Evolutionary conservation across 2,888 invertebrate genomes (phyloP).

Genomic region (Hypolimnas misippus): DNA sequence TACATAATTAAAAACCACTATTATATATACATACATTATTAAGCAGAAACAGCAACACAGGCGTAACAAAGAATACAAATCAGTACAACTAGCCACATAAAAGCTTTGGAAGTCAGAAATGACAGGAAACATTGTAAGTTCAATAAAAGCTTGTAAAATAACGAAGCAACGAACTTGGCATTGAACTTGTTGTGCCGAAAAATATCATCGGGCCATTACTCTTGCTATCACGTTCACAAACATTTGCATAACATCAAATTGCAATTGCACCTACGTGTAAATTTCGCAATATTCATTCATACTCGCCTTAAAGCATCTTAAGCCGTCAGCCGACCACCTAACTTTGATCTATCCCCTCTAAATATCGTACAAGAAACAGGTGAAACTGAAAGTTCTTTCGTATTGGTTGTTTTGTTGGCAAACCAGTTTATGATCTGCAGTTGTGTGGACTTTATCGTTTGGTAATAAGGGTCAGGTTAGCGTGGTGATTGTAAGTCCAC

Average conservation of each 20-base stretch:
- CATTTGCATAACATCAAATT: conserved; percentile 48
- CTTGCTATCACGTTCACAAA: conserved; percentile 41
- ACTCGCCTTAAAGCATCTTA: conserved; percentile 51
- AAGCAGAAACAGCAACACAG: no score
- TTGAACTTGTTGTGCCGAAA: conserved; percentile 36
- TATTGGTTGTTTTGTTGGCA: conserved; percentile 26
- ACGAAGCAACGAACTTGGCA: conserved; percentile 25
- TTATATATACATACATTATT: no score
- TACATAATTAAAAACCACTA: no score
- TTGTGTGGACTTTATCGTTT: conserved; percentile 42
- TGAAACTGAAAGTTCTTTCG: conserved; percentile 36
- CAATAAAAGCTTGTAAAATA: no score
- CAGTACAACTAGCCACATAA: no score
- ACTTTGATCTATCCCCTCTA: conserved; percentile 42
- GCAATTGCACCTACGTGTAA: conserved; percentile 45
- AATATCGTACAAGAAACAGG: conserved; percentile 2
- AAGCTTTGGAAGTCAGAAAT: no score
- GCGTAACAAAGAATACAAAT: no score
- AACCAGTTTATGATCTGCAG: conserved; percentile 43
- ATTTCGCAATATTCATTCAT: conserved; percentile 61
- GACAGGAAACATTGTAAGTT: no score
- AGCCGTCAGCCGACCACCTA: conserved; percentile 47
- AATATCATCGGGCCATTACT: conserved; percentile 36
- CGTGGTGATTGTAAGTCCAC: conserved; percentile 49
- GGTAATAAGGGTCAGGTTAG: conserved; percentile 51